Base-by-base conservation (phyloP, 2,888 invertebrate genomes). In the Mechanitis messenoides region DNA sequence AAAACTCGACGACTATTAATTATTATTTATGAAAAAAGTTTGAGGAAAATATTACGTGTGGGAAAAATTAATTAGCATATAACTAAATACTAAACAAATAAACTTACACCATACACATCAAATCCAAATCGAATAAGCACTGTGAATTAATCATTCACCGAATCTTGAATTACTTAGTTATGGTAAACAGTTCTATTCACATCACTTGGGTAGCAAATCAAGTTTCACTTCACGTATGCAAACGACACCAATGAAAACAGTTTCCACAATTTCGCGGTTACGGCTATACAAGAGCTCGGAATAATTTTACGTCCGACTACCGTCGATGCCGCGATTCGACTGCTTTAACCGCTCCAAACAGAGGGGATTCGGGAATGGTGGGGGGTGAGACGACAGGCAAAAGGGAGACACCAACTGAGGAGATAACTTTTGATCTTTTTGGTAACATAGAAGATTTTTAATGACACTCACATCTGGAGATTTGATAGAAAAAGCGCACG, bases 351-450 rank as follows among this genome's bases (percentile, higher is more conserved):
- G 72, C 66, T 72, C 68, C 71, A 66, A 71, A 63, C 71, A 68
- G 73, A 71, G 73, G 73, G 71, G 69, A 68, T 68, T 74, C 70
- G 78, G 76, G 79, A 78, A 74, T 71, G 68, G 72, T 75, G 79
- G 81, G 81, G 79, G 77, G 72, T 69, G 78, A 78, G 78, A 74
- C 74, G 72, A 72, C 73, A 79, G 76, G 77, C 76, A 71, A 78
- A 75, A 76, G 75, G 76, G 79, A 78, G 77, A 73, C 83, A 83
- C 81, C 78, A 83, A 77, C 81, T 73, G 79, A 83, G 79, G 79
- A 86, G 86, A 88, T 87, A 89, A 89, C 87, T 89, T 89, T 88
- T 87, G 88, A 90, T 88, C 89, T 89, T 87, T 89, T 87, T 86
- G 84, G 84, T 83, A 78, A 79, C 77, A 80, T 80, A 85, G 85